Conservation (phyloP, 2,113 vertebrate species). For the Amblyopsis rosae region DNA sequence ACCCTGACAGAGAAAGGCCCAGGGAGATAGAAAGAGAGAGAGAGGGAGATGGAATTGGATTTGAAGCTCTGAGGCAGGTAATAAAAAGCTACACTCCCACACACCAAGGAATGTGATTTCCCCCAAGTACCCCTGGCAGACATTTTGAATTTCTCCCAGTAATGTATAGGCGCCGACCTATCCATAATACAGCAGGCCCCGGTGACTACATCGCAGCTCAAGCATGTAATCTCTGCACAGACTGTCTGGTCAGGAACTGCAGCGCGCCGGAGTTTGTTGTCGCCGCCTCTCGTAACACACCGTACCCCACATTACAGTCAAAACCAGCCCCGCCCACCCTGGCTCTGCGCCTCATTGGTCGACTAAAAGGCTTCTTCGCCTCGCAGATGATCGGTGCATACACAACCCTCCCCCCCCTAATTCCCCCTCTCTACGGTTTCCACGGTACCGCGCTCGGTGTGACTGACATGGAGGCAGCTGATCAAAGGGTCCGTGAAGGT, state of each 20-base stretch:
- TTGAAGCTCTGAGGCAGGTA: slow-evolving; percentile 79
- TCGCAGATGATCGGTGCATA: background rate
- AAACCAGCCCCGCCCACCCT: background rate
- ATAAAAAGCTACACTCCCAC: slow-evolving; percentile 78
- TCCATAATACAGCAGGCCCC: slow-evolving; percentile 65
- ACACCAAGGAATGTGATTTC: slow-evolving; percentile 79
- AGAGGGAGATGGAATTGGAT: slow-evolving; percentile 72
- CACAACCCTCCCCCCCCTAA: background rate
- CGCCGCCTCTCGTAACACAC: slow-evolving; percentile 12
- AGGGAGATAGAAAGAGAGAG: background rate
- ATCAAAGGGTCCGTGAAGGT: background rate
- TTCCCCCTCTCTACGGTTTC: slow-evolving; percentile 7
- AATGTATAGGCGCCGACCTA: slow-evolving; percentile 69
- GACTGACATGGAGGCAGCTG: slow-evolving; percentile 1
- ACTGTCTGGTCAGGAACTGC: slow-evolving; percentile 37
- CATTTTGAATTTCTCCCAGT: slow-evolving; percentile 72
- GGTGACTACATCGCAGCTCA: slow-evolving; percentile 42
- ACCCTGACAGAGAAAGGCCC: background rate
- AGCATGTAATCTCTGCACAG: slow-evolving; percentile 62
- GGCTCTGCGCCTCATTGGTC: slow-evolving; percentile 4
- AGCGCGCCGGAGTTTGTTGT: slow-evolving; percentile 4
- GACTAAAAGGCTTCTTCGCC: background rate
- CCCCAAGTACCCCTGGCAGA: slow-evolving; percentile 76
- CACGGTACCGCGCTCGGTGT: slow-evolving; percentile 11
- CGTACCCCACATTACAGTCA: background rate